Percentiles rank a stretch among this genome's conserved stretches.
Conservation (phyloP, 2,113 vertebrate genomes). For the Phalacrocorax brasilianus region DNA sequence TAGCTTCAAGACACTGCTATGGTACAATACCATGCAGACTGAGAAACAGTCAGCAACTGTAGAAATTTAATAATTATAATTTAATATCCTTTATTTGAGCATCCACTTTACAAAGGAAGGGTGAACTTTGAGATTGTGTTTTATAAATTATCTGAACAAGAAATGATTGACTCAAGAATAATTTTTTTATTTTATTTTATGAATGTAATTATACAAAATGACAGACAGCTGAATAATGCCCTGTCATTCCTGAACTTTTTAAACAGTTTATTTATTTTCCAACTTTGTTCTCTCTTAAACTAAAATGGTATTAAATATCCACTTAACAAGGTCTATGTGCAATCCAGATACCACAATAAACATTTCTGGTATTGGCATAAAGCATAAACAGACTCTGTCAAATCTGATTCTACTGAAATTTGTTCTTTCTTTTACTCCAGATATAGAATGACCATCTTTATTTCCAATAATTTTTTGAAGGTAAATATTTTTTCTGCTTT, state of each 20-base stretch:
- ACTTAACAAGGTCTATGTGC: background rate
- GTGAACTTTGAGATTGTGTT: background rate
- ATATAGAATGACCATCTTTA: background rate
- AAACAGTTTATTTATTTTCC: background rate
- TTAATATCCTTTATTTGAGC: slow-evolving; percentile 27
- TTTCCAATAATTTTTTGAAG: background rate
- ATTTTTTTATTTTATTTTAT: background rate
- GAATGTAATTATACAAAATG: background rate
- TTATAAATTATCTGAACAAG: background rate
- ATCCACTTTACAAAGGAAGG: background rate
- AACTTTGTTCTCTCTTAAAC: background rate
- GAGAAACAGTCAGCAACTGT: background rate
- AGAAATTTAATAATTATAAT: background rate
- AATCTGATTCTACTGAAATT: background rate
- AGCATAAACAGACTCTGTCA: background rate
- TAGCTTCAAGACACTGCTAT: background rate
- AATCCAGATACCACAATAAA: background rate
- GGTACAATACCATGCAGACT: background rate
- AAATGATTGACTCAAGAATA: background rate
- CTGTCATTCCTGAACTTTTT: background rate
- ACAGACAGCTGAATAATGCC: background rate
- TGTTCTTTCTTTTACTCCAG: background rate
- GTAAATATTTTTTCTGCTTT: background rate
- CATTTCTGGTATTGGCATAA: background rate
- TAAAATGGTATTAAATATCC: background rate